Evolutionary conservation across 1,140 invertebrate genomes (phyloP), one percentile per base, ranked within the genome.

Genomic region (Steinernema feltiae): DNA sequence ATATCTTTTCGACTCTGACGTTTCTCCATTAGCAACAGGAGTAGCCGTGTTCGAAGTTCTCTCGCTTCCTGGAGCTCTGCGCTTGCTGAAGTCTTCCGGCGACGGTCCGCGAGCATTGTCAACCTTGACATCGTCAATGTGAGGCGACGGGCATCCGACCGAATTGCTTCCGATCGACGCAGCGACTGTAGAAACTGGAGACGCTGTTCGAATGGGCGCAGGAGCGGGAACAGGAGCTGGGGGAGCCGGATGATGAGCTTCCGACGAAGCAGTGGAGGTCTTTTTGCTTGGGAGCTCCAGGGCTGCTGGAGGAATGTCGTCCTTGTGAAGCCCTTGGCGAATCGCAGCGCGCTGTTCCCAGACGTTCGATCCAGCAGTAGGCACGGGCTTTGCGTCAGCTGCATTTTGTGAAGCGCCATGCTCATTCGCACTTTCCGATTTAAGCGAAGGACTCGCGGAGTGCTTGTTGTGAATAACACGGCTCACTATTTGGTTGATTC

Each of bases 401-500:
- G 7, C 35, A 12, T 17, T 27, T 27, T 63, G 12, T 15, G 15
- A n/a, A 15, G 53, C 7, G 41, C 41, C 41, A 3, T 63, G 53
- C 3, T 63, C 53, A 63, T 21, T 27, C 2, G 53, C 53, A 7
- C 12, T 15, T 7, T 63, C 24, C 53, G 24, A 27, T 27, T 63
- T 15, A 12, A 15, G 53, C 3, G 7, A 63, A 63, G 53, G 53
- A 21, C 53, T 63, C 3, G 53, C 7, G 12, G 53, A 63, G 24
- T 63, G 53, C 53, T 63, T 63, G 12, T 12, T 63, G 7, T 41
- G 35, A 12, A 63, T 7, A 27, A 63, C 53, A 3, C 53, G 53
- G 3, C 7, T 7, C 32, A 84, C 82, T 15, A 86, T 80, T 27
- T 85, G 84, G 35, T 53, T 73, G 32, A 84, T 77, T 17, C 70